Evolutionary conservation across 2,113 vertebrate genomes (phyloP).

Genomic region (Psophia crepitans): DNA sequence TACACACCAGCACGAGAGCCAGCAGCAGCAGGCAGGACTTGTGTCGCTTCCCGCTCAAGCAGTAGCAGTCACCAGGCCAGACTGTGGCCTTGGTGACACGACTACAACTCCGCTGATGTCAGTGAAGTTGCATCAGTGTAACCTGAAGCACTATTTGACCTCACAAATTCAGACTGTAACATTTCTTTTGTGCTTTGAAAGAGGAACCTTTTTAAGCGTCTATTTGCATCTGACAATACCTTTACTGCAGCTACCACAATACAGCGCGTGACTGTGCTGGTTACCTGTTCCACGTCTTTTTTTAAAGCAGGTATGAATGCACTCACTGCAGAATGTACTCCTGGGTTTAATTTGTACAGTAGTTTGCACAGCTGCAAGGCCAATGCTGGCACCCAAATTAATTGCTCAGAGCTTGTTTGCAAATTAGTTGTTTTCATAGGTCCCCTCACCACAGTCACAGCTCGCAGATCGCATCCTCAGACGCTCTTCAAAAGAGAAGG

Average conservation of each 20-base stretch:
- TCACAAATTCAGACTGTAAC: background rate
- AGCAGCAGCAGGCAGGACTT: background rate
- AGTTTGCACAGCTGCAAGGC: background rate
- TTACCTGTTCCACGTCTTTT: background rate
- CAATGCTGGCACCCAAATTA: background rate
- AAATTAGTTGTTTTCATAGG: background rate
- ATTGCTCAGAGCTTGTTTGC: background rate
- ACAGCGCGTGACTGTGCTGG: background rate
- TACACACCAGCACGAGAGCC: fast-evolving
- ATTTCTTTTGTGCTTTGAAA: background rate
- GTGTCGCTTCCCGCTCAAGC: background rate
- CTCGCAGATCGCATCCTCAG: background rate
- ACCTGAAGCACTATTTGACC: background rate
- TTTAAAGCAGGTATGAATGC: background rate
- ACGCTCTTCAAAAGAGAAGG: background rate
- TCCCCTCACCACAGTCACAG: background rate
- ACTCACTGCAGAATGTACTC: background rate
- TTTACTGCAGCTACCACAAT: background rate
- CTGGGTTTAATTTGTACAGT: background rate
- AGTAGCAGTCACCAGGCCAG: background rate
- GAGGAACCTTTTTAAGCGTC: background rate
- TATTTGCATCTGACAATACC: background rate
- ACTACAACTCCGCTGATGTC: background rate
- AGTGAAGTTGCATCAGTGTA: background rate
- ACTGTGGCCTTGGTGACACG: background rate